Evolutionary conservation across 2,888 invertebrate species (phyloP).

Genomic region (Fissipunctia ypsillon): DNA sequence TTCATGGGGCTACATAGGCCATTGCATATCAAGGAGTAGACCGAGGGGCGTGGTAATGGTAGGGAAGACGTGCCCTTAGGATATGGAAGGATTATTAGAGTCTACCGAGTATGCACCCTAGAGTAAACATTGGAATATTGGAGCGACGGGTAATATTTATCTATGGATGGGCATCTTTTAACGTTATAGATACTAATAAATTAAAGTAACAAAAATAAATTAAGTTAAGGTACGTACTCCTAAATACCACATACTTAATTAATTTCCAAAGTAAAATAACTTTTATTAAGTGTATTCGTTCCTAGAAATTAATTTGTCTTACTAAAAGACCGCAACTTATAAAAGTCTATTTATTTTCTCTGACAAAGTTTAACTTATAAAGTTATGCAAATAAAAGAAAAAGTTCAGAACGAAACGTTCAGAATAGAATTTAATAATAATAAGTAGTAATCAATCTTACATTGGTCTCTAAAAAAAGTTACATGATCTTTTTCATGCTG

Average conservation of each 20-base stretch:
- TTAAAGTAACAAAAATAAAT: not conserved
- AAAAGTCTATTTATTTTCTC: slow-evolving; percentile 15
- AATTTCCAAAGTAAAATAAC: not conserved
- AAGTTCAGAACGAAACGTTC: not conserved
- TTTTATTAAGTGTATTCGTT: slow-evolving; percentile 12
- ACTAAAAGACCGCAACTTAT: not conserved
- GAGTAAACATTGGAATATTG: no score
- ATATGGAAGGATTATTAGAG: no score
- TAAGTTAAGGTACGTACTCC: not conserved
- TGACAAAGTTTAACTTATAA: not conserved
- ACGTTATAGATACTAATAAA: not conserved
- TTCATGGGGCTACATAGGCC: no score
- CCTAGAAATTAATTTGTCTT: slow-evolving; percentile 6
- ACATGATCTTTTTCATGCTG: not conserved
- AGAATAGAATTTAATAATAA: not conserved
- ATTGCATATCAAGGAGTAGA: no score
- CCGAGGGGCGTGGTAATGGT: no score
- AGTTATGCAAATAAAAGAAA: not conserved
- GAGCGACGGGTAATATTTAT: no score
- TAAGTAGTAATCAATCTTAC: not conserved
- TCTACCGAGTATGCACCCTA: no score
- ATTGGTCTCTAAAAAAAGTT: not conserved
- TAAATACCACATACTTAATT: not conserved
- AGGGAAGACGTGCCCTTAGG: no score
- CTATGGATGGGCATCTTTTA: no score